Conservation (phyloP, 2,888 invertebrate species). For the Brenthis daphne region DNA sequence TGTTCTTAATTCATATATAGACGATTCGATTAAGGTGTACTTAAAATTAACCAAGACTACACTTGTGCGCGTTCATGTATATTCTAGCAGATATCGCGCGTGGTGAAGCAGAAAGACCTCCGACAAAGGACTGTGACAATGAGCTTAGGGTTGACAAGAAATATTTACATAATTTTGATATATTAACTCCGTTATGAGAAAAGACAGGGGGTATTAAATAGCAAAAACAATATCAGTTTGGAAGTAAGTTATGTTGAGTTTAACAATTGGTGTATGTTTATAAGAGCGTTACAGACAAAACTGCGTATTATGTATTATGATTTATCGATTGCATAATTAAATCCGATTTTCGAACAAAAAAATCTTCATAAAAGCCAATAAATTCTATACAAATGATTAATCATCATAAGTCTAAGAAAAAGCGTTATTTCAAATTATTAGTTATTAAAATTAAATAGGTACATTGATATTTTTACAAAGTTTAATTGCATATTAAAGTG, state of each 20-base stretch:
- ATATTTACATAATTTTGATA: conserved; percentile 47
- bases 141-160: conserved; percentile 60
- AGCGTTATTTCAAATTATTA: too few species aligned
- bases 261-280: conserved; percentile 8
- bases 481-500: too few species aligned
- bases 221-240: conserved; percentile 14
- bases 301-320: background rate
- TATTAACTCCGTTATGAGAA: conserved; percentile 21
- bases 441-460: too few species aligned
- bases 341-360: too few species aligned
- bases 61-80: conserved; percentile 33
- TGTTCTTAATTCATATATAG: background rate
- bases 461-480: too few species aligned
- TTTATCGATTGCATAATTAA: too few species aligned
- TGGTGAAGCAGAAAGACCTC: conserved; percentile 76
- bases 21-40: background rate
- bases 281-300: conserved; percentile 4
- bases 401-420: too few species aligned
- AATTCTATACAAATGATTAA: too few species aligned
- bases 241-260: background rate
- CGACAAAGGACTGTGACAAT: conserved; percentile 77
- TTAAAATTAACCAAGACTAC: conserved; percentile 26
- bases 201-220: conserved; percentile 14
- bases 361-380: too few species aligned
- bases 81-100: conserved; percentile 61